Evolutionary conservation across 1,140 invertebrate genomes (phyloP).

Genomic region (Homalodisca vitripennis): DNA sequence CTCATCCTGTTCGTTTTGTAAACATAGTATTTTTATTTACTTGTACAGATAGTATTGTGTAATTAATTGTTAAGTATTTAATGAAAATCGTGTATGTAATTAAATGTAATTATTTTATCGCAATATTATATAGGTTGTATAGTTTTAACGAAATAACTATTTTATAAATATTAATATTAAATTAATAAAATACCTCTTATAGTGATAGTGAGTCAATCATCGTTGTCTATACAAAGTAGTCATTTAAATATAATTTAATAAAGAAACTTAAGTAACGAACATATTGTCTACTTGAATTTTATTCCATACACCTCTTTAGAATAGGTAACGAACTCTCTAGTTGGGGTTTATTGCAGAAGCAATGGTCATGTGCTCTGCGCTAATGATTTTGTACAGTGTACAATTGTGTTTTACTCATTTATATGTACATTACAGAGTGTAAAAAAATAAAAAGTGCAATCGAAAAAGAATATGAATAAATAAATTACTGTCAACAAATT

Average conservation of each 20-base stretch:
- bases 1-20: slow-evolving; percentile 26
- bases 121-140: slow-evolving; percentile 29
- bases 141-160: slow-evolving; percentile 26
- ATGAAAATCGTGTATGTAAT: slow-evolving; percentile 21
- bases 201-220: slow-evolving; percentile 9
- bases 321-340: too few relatives aligned
- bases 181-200: slow-evolving; percentile 31
- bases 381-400: too few relatives aligned
- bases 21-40: slow-evolving; percentile 29
- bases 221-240: slow-evolving; percentile 20
- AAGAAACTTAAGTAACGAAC: slow-evolving; percentile 10
- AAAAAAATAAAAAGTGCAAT: too few relatives aligned
- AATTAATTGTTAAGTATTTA: slow-evolving; percentile 30
- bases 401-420: too few relatives aligned
- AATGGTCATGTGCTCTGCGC: too few relatives aligned
- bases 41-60: slow-evolving; percentile 28
- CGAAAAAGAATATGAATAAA: too few relatives aligned
- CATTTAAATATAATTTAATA: slow-evolving; percentile 6
- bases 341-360: too few relatives aligned
- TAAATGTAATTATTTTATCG: slow-evolving; percentile 35
- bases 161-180: slow-evolving; percentile 30
- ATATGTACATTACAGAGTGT: too few relatives aligned
- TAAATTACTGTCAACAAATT: too few relatives aligned
- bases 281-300: too few relatives aligned
- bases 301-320: too few relatives aligned